These are phyloP conservation scores for Melanargia galathea DNA, from an alignment of 2,888 invertebrate species.

Conservation along the genomic window DNA sequence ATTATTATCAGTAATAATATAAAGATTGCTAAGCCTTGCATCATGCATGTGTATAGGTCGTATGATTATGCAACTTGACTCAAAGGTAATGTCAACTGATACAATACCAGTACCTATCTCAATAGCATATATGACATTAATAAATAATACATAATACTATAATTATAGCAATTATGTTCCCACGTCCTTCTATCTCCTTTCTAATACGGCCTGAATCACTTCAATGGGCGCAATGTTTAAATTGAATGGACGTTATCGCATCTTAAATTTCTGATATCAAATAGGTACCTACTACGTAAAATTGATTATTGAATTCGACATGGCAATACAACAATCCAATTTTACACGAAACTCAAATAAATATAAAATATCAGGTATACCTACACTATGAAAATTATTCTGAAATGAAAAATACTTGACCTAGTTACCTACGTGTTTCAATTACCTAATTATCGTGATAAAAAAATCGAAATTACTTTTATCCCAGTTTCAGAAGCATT, in stretches of 20 bases:
- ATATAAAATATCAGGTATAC: no score
- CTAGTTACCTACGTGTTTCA: no score
- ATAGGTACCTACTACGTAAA: constrained; percentile 14
- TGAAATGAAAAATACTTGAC: no score
- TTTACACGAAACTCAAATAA: neutral
- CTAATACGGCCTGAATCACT: constrained; percentile 51
- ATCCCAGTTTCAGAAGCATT: no score
- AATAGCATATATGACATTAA: constrained; percentile 35
- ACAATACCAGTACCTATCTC: constrained; percentile 35
- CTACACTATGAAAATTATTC: no score
- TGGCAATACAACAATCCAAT: neutral
- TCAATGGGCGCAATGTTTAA: constrained; percentile 42
- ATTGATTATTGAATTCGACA: constrained; percentile 15
- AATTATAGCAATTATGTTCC: constrained; percentile 44
- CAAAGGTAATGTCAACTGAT: constrained; percentile 53
- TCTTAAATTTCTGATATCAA: constrained; percentile 30
- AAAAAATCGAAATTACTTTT: no score
- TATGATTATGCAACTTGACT: constrained; percentile 55
- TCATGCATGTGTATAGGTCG: constrained; percentile 32
- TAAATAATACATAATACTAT: constrained; percentile 35
- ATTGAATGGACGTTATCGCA: constrained; percentile 36
- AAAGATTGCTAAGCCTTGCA: constrained; percentile 14
- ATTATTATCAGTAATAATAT: neutral
- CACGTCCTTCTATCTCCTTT: constrained; percentile 62
- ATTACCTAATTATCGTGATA: no score